Evolutionary conservation across 2,797 vertebrate genomes (phyloP), one percentile per base, ranked within the genome.

Genomic region (Typhlichthys subterraneus): DNA sequence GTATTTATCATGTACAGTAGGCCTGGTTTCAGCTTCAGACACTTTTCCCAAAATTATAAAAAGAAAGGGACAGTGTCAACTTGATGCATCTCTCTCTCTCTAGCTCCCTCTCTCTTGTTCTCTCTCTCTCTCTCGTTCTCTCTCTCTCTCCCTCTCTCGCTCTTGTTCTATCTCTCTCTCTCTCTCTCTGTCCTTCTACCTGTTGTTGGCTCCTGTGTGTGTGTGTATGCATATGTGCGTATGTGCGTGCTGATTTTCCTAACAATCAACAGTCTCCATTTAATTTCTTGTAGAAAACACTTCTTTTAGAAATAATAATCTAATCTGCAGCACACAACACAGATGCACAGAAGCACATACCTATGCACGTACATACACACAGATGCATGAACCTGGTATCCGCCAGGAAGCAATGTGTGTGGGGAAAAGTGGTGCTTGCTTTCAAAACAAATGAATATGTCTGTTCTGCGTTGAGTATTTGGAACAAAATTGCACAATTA

Each of bases 221-320:
- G 19, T 49, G 57, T 49, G 57, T 49, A 46, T 48, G 57, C 48
- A 46, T 31, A 19, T 23, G 49, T 42, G 49, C 52, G 59, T 42
- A 48, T 52, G 59, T 51, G 59, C 87, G 87, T 90, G 92, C 92
- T 93, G 93, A 94, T 95, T 94, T 94, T 94, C 93, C 93, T 91
- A 94, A 94, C 71, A 75, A 79, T 82, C 83, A 88, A 90, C 84
- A 76, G 85, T 92, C 94, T 94, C 58, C 86, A 90, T 96, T 96
- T 95, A 95, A 95, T 68, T 89, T 87, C 88, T 91, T 93, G 94
- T 38, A 5, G 33, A 7, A 38, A 38, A 38, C 33, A 94, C 93
- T 92, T 89, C 81, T 71, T 86, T 52, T 79, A 89, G 92, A 93
- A 94, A 92, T 91, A 93, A 94, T 93, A 93, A 93, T 93, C 92